A percentile compares a stretch with the other conserved stretches of the same genome.
phyloP scores from a whole-genome alignment of 2,888 invertebrate genomes.

The Chrysodeixis includens region DNA sequence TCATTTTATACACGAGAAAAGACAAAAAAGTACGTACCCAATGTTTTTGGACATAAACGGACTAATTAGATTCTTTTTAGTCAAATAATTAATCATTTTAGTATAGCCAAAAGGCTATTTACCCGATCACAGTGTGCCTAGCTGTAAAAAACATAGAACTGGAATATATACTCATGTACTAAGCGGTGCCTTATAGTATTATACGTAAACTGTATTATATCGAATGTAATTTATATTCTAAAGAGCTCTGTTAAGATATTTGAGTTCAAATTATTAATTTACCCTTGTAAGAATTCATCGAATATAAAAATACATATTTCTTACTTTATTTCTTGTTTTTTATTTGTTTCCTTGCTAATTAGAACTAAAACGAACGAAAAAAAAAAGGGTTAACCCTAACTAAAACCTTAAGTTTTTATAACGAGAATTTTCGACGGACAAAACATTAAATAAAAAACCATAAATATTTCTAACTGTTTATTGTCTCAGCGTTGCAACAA shows the following conservation, averaged over 20 bases:
- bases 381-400: no score
- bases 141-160: slow-evolving; percentile 65
- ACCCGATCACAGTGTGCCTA: slow-evolving; percentile 44
- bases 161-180: slow-evolving; percentile 74
- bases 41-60: no score
- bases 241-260: slow-evolving; percentile 66
- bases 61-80: no score
- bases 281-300: slow-evolving; percentile 75
- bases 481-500: slow-evolving; percentile 64
- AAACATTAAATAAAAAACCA: slow-evolving; percentile 21
- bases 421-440: no score
- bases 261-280: slow-evolving; percentile 76
- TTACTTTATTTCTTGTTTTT: slow-evolving; percentile 58
- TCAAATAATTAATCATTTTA: background rate
- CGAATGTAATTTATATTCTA: slow-evolving; percentile 82
- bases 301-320: slow-evolving; percentile 70
- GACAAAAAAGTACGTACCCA: no score
- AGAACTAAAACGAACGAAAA: no score
- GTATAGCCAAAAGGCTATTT: slow-evolving; percentile 12
- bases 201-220: slow-evolving; percentile 76
- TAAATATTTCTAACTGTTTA: slow-evolving; percentile 62
- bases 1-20: no score
- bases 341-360: slow-evolving; percentile 27
- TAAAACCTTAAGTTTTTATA: no score
- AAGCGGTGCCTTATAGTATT: slow-evolving; percentile 82